These are phyloP conservation scores for Epinephelus fuscoguttatus DNA, from an alignment of 2,113 vertebrate species.

Conservation along the genomic window DNA sequence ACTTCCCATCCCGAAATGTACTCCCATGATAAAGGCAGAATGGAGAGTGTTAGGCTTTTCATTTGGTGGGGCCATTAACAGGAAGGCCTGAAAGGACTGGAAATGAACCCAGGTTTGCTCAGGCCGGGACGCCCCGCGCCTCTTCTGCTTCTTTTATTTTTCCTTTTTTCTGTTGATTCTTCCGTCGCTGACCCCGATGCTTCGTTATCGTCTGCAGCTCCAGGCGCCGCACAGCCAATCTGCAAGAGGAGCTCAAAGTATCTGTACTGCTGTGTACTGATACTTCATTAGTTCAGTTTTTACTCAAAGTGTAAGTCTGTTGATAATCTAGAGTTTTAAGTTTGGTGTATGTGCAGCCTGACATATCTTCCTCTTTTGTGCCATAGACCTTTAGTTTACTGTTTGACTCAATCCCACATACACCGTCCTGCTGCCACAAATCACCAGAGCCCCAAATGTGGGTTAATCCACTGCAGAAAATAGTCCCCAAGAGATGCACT, in stretches of 20 bases:
- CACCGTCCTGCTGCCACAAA: background rate
- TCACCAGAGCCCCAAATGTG: background rate
- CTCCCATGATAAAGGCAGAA: constrained; percentile 82
- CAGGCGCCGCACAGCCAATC: background rate
- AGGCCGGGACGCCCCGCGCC: constrained; percentile 58
- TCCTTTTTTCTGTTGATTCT: constrained; percentile 53
- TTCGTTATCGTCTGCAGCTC: constrained; percentile 35
- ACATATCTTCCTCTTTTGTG: background rate
- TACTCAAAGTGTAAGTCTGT: background rate
- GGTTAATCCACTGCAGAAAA: background rate
- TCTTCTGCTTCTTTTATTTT: constrained; percentile 55
- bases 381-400: background rate
- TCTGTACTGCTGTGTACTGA: background rate
- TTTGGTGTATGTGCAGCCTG: background rate
- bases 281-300: background rate
- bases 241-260: background rate
- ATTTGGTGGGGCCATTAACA: constrained; percentile 75
- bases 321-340: background rate
- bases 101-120: constrained; percentile 89
- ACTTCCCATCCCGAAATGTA: constrained; percentile 86
- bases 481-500: background rate
- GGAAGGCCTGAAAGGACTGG: constrained; percentile 90
- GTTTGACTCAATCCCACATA: too few species aligned
- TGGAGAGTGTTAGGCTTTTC: constrained; percentile 91
- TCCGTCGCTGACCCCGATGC: constrained; percentile 60